Conservation (phyloP, 2,797 vertebrate genomes). For the Notolepis coatsorum region DNA sequence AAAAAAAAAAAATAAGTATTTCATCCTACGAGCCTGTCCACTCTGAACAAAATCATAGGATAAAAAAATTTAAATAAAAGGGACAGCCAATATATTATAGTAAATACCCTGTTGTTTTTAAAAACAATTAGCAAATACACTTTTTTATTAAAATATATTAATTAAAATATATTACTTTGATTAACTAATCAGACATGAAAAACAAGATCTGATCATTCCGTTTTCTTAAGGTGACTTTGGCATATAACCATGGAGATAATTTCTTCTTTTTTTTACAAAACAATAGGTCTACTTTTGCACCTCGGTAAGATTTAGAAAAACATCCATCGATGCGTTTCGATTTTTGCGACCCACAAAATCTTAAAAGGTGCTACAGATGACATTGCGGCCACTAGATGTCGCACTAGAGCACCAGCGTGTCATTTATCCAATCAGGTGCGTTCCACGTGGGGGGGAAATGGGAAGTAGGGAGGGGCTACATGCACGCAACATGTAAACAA, state of each 20-base stretch:
- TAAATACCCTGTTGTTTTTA: constrained; percentile 87
- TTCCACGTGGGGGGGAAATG: too few relatives aligned
- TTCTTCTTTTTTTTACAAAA: constrained; percentile 69
- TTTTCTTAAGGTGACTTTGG: constrained; percentile 82
- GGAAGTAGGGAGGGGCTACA: too few relatives aligned
- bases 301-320: constrained; percentile 61
- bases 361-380: too few relatives aligned
- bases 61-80: too few relatives aligned
- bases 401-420: too few relatives aligned
- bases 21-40: constrained; percentile 73
- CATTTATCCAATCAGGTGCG: too few relatives aligned
- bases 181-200: constrained; percentile 85
- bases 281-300: constrained; percentile 41
- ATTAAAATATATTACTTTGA: constrained; percentile 99
- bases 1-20: constrained; percentile 70
- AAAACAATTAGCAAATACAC: constrained; percentile 84
- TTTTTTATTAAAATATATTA: constrained; percentile 97
- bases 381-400: too few relatives aligned
- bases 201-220: constrained; percentile 76
- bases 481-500: too few relatives aligned
- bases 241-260: constrained; percentile 72
- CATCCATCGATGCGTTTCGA: constrained; percentile 48
- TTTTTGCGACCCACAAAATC: constrained; percentile 37
- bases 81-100: constrained; percentile 74
- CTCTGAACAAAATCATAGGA: constrained; percentile 64